Percentiles rank a stretch among this genome's conserved stretches.
These are phyloP conservation scores for Noctua janthina DNA, from an alignment of 2,888 invertebrate species.

Conservation along the genomic window DNA sequence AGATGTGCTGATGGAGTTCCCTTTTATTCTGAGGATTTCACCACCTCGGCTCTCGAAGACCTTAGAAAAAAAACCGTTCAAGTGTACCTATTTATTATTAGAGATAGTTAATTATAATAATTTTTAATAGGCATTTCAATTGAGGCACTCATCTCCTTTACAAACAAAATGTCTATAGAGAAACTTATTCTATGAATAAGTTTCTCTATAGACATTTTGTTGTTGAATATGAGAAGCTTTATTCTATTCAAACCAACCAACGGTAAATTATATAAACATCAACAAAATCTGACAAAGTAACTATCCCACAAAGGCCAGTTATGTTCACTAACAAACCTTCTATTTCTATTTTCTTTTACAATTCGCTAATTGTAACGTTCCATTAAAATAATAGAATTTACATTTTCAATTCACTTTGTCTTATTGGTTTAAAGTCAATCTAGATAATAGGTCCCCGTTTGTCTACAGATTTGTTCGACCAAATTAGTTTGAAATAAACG, in stretches of 20 bases:
- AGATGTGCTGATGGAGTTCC: background rate
- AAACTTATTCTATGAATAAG: too few relatives aligned
- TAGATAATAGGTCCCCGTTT: constrained; percentile 49
- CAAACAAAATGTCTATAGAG: background rate
- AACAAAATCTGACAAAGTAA: constrained; percentile 19
- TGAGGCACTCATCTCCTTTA: background rate
- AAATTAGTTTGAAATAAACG: constrained; percentile 31
- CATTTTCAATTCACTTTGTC: constrained; percentile 46
- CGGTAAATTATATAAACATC: constrained; percentile 9
- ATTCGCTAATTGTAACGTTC: constrained; percentile 33
- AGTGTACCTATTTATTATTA: background rate
- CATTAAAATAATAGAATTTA: constrained; percentile 53
- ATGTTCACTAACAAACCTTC: constrained; percentile 15
- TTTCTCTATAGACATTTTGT: too few relatives aligned
- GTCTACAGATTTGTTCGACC: constrained; percentile 24
- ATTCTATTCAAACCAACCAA: constrained; percentile 12
- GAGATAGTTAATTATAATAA: background rate
- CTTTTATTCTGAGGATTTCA: background rate
- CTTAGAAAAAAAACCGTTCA: background rate
- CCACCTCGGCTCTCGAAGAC: background rate
- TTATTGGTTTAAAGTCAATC: constrained; percentile 37
- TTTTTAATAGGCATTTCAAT: background rate
- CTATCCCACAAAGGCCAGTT: constrained; percentile 12
- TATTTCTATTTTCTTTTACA: constrained; percentile 47
- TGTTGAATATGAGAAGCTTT: too few relatives aligned